Evolutionary conservation across 2,888 invertebrate species (phyloP).

Genomic region (Drosophila koepferae): DNA sequence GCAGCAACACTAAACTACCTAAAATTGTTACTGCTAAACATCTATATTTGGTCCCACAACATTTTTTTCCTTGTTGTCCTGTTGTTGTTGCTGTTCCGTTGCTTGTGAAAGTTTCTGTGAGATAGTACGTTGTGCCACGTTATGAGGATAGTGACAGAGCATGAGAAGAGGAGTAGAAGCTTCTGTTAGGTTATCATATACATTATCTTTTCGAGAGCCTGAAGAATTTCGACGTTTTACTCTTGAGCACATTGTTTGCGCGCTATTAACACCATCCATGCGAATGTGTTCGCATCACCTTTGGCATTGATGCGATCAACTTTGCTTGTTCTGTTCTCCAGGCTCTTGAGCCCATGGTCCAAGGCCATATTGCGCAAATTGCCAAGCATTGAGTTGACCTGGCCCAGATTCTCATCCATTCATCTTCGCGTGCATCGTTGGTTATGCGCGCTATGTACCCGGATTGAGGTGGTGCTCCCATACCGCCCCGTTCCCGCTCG

Average conservation of each 20-base stretch:
- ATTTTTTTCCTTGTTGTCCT: constrained; percentile 53
- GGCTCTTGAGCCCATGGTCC: constrained; percentile 99
- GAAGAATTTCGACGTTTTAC: constrained; percentile 65
- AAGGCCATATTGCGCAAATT: constrained; percentile 99
- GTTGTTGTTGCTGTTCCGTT: not conserved
- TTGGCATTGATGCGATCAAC: constrained; percentile 99
- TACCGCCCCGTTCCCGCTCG: constrained; percentile 77
- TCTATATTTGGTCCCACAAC: constrained; percentile 70
- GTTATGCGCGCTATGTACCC: constrained; percentile 90
- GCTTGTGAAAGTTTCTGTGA: constrained; percentile 35
- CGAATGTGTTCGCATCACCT: constrained; percentile 88
- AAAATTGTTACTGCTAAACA: constrained; percentile 27
- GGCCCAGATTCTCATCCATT: constrained; percentile 99
- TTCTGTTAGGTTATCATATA: constrained; percentile 37
- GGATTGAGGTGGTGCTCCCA: constrained; percentile 84
- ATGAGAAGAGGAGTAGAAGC: not conserved
- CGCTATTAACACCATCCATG: constrained; percentile 84
- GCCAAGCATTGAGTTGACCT: constrained; percentile 98
- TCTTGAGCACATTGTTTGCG: constrained; percentile 84
- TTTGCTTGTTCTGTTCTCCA: constrained; percentile 98
- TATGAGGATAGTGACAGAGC: not conserved
- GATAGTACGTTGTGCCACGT: constrained; percentile 21
- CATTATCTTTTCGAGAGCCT: constrained; percentile 35
- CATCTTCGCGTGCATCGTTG: constrained; percentile 98
- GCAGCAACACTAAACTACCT: constrained; percentile 19